A percentile compares a stretch with the other conserved stretches of the same genome.
phyloP scores from a whole-genome alignment of 2,113 vertebrate species.

The Collichthys lucidus region DNA sequence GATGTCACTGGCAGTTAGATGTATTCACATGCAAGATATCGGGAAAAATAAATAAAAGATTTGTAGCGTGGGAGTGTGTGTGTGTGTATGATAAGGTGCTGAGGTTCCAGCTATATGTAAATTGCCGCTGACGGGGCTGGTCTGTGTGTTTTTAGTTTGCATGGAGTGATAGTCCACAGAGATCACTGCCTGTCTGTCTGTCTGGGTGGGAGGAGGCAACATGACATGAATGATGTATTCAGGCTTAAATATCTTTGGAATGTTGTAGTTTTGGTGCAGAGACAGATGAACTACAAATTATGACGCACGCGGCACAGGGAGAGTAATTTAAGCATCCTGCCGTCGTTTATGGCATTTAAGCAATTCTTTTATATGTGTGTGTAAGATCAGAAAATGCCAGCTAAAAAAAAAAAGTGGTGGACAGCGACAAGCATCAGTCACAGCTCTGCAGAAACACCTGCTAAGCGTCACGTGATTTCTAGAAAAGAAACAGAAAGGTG shows the following conservation, averaged over 20 bases:
- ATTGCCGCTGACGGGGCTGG: background rate
- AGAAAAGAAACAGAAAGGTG: conserved; percentile 39
- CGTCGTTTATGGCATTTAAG: conserved; percentile 16
- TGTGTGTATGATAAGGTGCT: background rate
- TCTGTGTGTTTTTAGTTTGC: background rate
- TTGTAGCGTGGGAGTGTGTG: background rate
- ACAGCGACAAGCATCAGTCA: conserved; percentile 15
- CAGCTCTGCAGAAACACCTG: conserved; percentile 6
- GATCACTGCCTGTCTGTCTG: conserved; percentile 3
- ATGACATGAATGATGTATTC: conserved; percentile 9
- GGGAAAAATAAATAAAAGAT: background rate
- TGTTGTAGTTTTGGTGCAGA: conserved; percentile 7
- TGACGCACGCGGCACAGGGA: no score
- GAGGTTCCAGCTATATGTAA: conserved; percentile 8
- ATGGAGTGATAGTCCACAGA: background rate
- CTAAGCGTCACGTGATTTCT: conserved; percentile 22
- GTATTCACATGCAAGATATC: conserved; percentile 6
- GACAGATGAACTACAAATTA: background rate
- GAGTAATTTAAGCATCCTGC: background rate
- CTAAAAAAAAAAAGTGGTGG: background rate
- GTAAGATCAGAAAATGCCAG: background rate
- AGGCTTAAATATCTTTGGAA: background rate
- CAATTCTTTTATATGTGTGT: background rate
- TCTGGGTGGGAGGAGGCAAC: background rate
- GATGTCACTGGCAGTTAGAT: conserved; percentile 5